Evolutionary conservation across 2,888 invertebrate species (phyloP), one percentile per base, ranked within the genome.

Genomic region (Drosophila fungiperda): DNA sequence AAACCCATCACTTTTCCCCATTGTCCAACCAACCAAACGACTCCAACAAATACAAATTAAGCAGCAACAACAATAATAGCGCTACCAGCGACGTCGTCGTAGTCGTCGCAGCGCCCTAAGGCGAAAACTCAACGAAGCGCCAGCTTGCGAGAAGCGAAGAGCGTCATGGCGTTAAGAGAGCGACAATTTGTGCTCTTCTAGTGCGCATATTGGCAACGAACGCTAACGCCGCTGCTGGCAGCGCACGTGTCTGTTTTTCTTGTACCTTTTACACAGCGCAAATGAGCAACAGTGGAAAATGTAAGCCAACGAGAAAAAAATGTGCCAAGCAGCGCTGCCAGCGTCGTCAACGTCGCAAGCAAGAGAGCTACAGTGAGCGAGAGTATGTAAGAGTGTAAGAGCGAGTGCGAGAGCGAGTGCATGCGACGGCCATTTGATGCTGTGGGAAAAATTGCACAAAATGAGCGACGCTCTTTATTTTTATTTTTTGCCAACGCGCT

Each of bases 111-210:
- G 23, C 49, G 52, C 54, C 35, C 61, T 59, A 52, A 40, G 62
- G 59, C 70, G 49, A 71, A 76, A 90, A 89, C 87, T 89, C 36
- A 90, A 90, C 85, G 91, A 89, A 87, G 66, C 83, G 55, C 50
- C 29, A 52, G 32, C 17, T 33, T 26, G 45, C 32, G 45, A 38
- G n/a, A 59, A 49, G 54, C 64, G 9, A 72, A 73, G 84, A 76
- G 86, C 70, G 70, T 12, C 17, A 23, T 35, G 49, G 33, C 40
- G 26, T 36, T 83, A 89, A 85, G 84, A 85, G 84, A 78, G 45
- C 53, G 9, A 0, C n/a, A 15, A 15, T 7, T 5, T 49, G n/a
- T 55, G 62, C 78, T 78, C 82, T 78, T 82, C 23, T 15, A 32
- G 17, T 54, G 23, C 33, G 29, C 33, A 33, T 48, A 60, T 50